Percentiles rank a stretch among this genome's conserved stretches.
phyloP scores from a whole-genome alignment of 2,797 vertebrate species.

The Margarornis squamiger region DNA sequence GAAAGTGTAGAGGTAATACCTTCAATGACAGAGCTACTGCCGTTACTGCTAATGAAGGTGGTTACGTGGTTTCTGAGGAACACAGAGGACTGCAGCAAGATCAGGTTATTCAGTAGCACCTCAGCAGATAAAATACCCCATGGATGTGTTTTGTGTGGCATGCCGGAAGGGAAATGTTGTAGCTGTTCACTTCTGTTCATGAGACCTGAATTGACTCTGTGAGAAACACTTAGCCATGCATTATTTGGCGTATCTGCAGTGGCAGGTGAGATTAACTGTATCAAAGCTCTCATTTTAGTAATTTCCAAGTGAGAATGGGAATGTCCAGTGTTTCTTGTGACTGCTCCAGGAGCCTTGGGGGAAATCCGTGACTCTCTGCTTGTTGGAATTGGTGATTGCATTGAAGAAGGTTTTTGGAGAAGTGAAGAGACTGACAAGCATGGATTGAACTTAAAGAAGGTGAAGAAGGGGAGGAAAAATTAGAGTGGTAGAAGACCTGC shows the following conservation, averaged over 20 bases:
- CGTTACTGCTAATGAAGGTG: not conserved
- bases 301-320: not conserved
- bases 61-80: not conserved
- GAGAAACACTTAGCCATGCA: not conserved
- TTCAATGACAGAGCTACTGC: not conserved
- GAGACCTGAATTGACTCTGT: not conserved
- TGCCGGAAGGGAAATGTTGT: not conserved
- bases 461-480: not conserved
- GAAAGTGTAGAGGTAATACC: not conserved
- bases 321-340: not conserved
- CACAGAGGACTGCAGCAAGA: not conserved
- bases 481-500: not conserved
- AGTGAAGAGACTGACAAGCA: not conserved
- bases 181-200: not conserved
- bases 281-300: not conserved
- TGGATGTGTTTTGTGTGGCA: not conserved
- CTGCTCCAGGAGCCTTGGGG: not conserved
- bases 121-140: not conserved
- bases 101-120: not conserved
- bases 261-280: not conserved
- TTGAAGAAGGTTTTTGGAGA: not conserved
- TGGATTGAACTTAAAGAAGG: not conserved
- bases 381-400: not conserved
- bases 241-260: not conserved
- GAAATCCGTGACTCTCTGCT: not conserved